Percentiles rank a stretch among this genome's conserved stretches.
phyloP scores from a whole-genome alignment of 2,113 vertebrate species.

The Boulengeromyrus knoepffleri region DNA sequence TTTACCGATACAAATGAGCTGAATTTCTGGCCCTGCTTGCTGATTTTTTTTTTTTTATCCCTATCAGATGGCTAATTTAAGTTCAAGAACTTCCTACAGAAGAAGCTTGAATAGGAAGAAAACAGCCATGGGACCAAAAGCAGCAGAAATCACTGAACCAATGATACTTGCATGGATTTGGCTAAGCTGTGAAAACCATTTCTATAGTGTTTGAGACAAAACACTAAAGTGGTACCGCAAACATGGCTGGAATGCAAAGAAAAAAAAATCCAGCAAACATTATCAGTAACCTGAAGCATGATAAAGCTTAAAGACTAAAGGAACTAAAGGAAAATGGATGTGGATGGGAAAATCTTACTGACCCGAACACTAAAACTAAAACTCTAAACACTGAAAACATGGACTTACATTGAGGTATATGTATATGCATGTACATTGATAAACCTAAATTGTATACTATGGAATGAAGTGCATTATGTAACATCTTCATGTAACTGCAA shows the following conservation, averaged over 20 bases:
- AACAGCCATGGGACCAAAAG: neutral
- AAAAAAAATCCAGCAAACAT: neutral
- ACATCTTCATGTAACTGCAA: neutral
- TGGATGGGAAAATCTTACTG: neutral
- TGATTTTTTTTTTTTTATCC: neutral
- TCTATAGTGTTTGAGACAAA: neutral
- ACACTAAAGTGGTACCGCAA: neutral
- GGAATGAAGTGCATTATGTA: neutral
- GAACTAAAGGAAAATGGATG: neutral
- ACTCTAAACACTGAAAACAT: neutral
- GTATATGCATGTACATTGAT: neutral
- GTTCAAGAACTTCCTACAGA: neutral
- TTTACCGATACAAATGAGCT: neutral
- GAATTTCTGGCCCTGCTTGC: neutral
- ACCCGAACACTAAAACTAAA: neutral
- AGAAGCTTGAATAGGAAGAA: neutral
- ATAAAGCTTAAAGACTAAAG: neutral
- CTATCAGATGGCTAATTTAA: neutral
- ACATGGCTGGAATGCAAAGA: neutral
- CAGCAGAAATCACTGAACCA: neutral
- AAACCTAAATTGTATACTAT: neutral
- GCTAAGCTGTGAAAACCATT: neutral
- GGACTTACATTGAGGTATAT: neutral
- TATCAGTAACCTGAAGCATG: neutral
- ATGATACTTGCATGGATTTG: too few relatives aligned